Percentiles rank a stretch among this genome's conserved stretches.
Evolutionary conservation across 2,113 vertebrate species (phyloP).

Genomic region (Chaetura pelagica): DNA sequence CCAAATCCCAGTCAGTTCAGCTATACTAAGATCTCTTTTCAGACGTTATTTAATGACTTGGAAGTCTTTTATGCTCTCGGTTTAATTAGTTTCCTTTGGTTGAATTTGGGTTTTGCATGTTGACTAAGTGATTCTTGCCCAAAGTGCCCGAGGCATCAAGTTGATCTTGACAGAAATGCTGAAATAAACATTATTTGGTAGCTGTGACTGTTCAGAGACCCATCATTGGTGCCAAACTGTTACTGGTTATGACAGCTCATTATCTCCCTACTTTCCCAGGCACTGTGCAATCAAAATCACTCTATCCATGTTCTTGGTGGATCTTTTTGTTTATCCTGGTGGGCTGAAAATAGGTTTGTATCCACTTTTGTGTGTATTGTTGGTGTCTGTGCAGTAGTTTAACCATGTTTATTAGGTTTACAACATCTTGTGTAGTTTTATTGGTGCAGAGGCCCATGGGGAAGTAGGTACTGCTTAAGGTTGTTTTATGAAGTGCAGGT

Average conservation of each 20-base stretch:
- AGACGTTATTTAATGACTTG: not conserved
- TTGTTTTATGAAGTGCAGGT: not conserved
- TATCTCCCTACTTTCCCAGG: conserved; percentile 17
- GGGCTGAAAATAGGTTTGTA: not conserved
- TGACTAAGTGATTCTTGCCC: conserved; percentile 26
- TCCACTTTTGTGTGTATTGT: not conserved
- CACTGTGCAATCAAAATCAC: not conserved
- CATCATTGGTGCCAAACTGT: conserved; percentile 2
- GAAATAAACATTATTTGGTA: conserved; percentile 47
- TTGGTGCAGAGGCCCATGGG: not conserved
- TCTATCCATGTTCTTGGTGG: not conserved
- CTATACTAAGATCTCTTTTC: not conserved
- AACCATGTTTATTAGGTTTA: not conserved
- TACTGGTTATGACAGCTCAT: conserved; percentile 44
- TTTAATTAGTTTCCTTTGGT: conserved; percentile 11
- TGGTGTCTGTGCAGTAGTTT: not conserved
- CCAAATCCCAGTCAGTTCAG: not conserved
- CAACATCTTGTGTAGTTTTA: not conserved
- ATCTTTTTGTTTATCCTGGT: conserved; percentile 1
- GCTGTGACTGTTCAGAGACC: not conserved
- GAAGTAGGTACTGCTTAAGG: not conserved
- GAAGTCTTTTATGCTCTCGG: not conserved
- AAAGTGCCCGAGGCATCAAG: conserved; percentile 5
- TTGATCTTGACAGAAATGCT: conserved; percentile 49
- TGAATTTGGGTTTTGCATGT: conserved; percentile 13